Evolutionary conservation across 2,888 invertebrate genomes (phyloP).

Genomic region (Hedychridium roseum): DNA sequence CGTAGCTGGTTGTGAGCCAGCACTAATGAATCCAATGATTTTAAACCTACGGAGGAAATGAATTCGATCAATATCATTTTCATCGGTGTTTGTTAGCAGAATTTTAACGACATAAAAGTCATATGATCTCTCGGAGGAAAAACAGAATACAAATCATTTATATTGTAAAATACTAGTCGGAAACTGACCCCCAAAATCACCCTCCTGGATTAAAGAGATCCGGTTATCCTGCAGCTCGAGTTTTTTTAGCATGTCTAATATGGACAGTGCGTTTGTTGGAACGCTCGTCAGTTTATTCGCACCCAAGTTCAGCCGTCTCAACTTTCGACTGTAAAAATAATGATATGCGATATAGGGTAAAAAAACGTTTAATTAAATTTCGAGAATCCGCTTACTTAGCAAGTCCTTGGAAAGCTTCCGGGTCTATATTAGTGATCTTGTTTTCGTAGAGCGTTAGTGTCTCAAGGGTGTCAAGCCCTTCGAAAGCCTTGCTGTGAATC

Average conservation of each 20-base stretch:
- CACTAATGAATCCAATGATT: constrained; percentile 83
- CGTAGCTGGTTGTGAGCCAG: constrained; percentile 85
- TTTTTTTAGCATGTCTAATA: constrained; percentile 82
- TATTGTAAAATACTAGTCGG: no score
- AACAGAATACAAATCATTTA: no score
- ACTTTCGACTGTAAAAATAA: constrained; percentile 69
- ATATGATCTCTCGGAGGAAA: no score
- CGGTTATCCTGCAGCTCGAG: constrained; percentile 89
- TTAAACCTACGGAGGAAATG: constrained; percentile 70
- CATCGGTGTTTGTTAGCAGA: no score
- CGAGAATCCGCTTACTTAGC: constrained; percentile 75
- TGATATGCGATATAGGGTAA: constrained; percentile 4
- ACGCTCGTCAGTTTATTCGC: constrained; percentile 81
- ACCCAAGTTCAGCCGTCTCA: constrained; percentile 85
- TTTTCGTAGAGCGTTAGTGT: constrained; percentile 89
- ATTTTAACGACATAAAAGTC: no score
- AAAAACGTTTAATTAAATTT: neutral
- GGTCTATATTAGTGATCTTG: constrained; percentile 79
- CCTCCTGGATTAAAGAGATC: constrained; percentile 78
- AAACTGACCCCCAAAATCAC: constrained; percentile 82
- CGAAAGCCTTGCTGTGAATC: constrained; percentile 83
- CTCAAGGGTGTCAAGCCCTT: constrained; percentile 86
- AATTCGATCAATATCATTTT: constrained; percentile 8
- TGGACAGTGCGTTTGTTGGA: constrained; percentile 82
- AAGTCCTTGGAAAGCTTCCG: constrained; percentile 84